Percentiles rank a stretch among this genome's conserved stretches.
Conservation (phyloP, 2,113 vertebrate genomes). For the Furnarius figulus region DNA sequence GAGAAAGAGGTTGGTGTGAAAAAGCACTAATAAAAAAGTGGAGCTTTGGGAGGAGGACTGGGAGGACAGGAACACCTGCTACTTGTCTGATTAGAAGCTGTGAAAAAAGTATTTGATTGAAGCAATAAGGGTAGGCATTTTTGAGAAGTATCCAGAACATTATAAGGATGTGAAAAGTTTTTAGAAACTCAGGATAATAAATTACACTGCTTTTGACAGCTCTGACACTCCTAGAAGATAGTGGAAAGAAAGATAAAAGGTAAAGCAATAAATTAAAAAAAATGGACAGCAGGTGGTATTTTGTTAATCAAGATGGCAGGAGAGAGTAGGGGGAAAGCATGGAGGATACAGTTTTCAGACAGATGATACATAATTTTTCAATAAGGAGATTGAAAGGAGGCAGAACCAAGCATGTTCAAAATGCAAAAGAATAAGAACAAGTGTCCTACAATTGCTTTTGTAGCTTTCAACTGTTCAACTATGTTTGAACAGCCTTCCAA, state of each 20-base stretch:
- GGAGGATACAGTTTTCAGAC: neutral
- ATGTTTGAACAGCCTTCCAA: slow-evolving; percentile 24
- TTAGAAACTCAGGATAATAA: neutral
- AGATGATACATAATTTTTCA: neutral
- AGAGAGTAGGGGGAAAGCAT: neutral
- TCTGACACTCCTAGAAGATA: neutral
- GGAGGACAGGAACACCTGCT: neutral
- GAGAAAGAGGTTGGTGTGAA: neutral
- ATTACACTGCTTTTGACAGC: neutral
- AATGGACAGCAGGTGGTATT: neutral
- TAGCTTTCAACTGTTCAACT: slow-evolving; percentile 9
- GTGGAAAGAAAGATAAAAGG: neutral
- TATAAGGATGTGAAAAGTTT: neutral
- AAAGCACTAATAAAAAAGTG: neutral
- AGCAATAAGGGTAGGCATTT: neutral
- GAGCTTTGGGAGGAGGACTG: neutral
- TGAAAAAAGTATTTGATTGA: neutral
- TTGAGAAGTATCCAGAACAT: neutral
- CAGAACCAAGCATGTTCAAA: neutral
- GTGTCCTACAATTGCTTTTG: slow-evolving; percentile 4
- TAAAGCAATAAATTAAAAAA: neutral
- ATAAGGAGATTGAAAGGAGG: neutral
- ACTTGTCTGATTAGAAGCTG: neutral
- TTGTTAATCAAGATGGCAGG: neutral
- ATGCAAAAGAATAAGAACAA: neutral